Percentiles rank a stretch among this genome's conserved stretches.
These are phyloP conservation scores for Rhinogobio ventralis DNA, from an alignment of 2,797 vertebrate species.

Conservation along the genomic window DNA sequence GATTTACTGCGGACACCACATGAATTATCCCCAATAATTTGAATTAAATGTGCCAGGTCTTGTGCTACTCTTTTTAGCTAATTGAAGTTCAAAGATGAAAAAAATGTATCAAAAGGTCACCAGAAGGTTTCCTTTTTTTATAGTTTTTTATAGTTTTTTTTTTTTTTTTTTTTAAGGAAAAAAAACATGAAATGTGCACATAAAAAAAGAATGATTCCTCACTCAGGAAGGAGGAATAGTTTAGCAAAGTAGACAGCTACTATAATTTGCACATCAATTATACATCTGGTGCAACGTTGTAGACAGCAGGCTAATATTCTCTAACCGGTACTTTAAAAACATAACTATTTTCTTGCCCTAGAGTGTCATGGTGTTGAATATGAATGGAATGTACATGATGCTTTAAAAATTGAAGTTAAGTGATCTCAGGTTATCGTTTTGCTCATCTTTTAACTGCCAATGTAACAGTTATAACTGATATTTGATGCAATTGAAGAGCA, in stretches of 20 bases:
- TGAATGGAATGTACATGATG: constrained; percentile 12
- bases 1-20: constrained; percentile 52
- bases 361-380: neutral
- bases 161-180: neutral
- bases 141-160: neutral
- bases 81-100: constrained; percentile 41
- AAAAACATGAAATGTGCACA: neutral
- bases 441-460: constrained; percentile 45
- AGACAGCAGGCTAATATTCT: constrained; percentile 18
- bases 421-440: constrained; percentile 54
- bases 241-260: constrained; percentile 13
- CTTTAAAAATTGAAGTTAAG: constrained; percentile 50
- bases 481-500: constrained; percentile 53
- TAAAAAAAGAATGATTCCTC: neutral
- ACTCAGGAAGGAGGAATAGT: neutral
- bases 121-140: neutral
- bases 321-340: neutral
- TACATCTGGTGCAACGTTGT: neutral
- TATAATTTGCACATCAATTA: constrained; percentile 24
- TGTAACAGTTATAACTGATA: constrained; percentile 45
- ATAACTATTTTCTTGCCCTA: neutral
- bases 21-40: constrained; percentile 59
- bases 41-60: constrained; percentile 51
- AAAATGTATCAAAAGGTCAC: constrained; percentile 24
- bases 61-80: constrained; percentile 50